These are phyloP conservation scores for Listrodromus nycthemerus DNA, from an alignment of 2,888 invertebrate genomes.

Conservation along the genomic window DNA sequence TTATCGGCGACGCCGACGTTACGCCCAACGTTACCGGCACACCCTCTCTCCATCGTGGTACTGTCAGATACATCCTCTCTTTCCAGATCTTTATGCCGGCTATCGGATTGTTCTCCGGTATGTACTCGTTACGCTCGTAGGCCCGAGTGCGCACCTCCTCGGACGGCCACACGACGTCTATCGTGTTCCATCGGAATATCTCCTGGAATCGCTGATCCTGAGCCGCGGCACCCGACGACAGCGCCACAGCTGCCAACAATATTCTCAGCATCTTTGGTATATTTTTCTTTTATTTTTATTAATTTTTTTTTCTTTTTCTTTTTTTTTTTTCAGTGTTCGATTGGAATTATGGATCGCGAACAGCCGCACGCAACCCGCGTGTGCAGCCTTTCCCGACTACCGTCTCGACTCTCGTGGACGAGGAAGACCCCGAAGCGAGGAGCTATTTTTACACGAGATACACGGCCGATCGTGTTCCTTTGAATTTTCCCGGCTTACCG, in stretches of 20 bases:
- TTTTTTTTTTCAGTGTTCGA: constrained; percentile 65
- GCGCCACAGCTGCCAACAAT: constrained; percentile 60
- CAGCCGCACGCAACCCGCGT: not conserved
- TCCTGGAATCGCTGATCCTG: constrained; percentile 87
- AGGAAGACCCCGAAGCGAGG: not conserved
- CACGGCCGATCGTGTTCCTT: constrained; percentile 43
- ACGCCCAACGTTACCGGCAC: constrained; percentile 90
- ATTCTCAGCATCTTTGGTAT: constrained; percentile 57
- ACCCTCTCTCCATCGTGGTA: constrained; percentile 90
- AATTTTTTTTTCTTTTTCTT: not conserved
- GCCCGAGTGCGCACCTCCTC: constrained; percentile 86
- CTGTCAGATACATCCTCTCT: constrained; percentile 88
- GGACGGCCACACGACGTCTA: constrained; percentile 89
- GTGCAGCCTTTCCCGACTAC: not conserved
- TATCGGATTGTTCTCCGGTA: constrained; percentile 89
- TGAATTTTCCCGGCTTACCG: constrained; percentile 43
- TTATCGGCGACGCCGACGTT: constrained; percentile 84
- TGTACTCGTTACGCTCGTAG: constrained; percentile 87
- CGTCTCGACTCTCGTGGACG: not conserved
- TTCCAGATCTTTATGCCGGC: constrained; percentile 89
- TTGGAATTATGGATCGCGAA: not conserved
- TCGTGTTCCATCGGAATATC: constrained; percentile 90
- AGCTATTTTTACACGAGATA: constrained; percentile 58
- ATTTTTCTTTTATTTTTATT: not conserved
- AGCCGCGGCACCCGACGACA: constrained; percentile 55